Evolutionary conservation across 2,113 vertebrate species (phyloP).

Genomic region (Pimephales promelas): DNA sequence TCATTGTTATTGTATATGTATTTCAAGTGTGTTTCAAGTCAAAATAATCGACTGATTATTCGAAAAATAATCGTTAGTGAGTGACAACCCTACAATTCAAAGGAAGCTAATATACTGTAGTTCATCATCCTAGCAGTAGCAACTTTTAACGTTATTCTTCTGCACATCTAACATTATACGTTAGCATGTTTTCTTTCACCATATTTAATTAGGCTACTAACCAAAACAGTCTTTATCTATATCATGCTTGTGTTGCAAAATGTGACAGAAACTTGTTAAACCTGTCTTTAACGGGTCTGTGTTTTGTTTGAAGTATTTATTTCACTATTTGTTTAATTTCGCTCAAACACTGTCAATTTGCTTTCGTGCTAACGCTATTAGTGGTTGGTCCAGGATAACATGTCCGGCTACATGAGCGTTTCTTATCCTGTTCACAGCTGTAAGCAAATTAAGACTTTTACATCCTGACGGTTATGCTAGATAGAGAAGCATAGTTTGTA

Average conservation of each 20-base stretch:
- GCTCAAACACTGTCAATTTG: constrained; percentile 71
- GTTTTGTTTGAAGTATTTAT: constrained; percentile 49
- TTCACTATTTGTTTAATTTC: constrained; percentile 65
- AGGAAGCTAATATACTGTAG: no score
- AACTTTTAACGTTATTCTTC: no score
- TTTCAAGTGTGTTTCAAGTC: no score
- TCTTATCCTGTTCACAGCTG: constrained; percentile 74
- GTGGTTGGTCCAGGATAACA: constrained; percentile 68
- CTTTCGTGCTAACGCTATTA: constrained; percentile 66
- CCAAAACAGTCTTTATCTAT: neutral
- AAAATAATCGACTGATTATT: no score
- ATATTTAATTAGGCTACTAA: neutral
- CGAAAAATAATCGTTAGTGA: no score
- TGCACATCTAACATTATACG: no score
- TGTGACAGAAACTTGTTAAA: constrained; percentile 44
- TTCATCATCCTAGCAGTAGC: no score
- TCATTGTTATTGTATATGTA: no score
- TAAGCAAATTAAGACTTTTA: constrained; percentile 67
- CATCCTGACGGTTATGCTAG: constrained; percentile 61
- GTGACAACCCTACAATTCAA: no score
- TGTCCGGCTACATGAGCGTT: constrained; percentile 60
- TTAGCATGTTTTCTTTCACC: neutral
- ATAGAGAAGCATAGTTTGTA: constrained; percentile 55
- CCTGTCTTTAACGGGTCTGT: constrained; percentile 19
- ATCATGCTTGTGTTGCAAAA: constrained; percentile 14